Evolutionary conservation across 2,888 invertebrate species (phyloP), one percentile per base, ranked within the genome.

Genomic region (Drosophila merina): DNA sequence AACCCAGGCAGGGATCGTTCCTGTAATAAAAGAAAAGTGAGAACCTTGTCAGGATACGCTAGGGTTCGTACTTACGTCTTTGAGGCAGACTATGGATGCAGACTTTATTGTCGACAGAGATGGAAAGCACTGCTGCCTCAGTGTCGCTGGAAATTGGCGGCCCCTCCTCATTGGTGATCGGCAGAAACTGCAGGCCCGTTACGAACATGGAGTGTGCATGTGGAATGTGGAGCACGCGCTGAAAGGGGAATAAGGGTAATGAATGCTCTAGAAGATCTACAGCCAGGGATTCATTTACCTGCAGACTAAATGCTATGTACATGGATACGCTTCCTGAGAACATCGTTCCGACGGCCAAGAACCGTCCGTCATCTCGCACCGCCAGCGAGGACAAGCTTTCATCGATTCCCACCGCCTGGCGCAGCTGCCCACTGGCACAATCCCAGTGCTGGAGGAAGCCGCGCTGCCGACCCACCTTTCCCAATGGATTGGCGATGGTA

Each of bases 141-240:
- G 95, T 93, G 88, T 95, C 94, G 87, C 94, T 94, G 14, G 95
- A 94, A 68, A 96, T 94, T 45, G 95, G 93, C 47, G 95, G 95
- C 26, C 95, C 95, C 90, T 96, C 96, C 74, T 93, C 92, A 85
- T 93, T 93, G 9, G 93, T 93, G 70, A 94, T 94, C 30, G 97
- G 97, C 83, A 99, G 93, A 93, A 99, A 99, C 93, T 97, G 96
- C 79, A 99, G 93, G 9, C 98, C 98, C 55, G 99, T 99, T 74
- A 99, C 97, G 93, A 99, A 99, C 95, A 98, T 98, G 88, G 96
- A 96, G 93, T 99, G 99, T 72, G 97, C 97, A 89, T 94, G 94
- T 76, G 94, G 93, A 90, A 98, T 95, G 92, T 96, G 95, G 84
- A 98, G 93, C 74, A 97, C 95, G 85, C 95, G 94, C 96, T 97